A percentile compares a stretch with the other conserved stretches of the same genome.
Evolutionary conservation across 1,140 invertebrate species (phyloP).

Genomic region (Phthorimaea operculella): DNA sequence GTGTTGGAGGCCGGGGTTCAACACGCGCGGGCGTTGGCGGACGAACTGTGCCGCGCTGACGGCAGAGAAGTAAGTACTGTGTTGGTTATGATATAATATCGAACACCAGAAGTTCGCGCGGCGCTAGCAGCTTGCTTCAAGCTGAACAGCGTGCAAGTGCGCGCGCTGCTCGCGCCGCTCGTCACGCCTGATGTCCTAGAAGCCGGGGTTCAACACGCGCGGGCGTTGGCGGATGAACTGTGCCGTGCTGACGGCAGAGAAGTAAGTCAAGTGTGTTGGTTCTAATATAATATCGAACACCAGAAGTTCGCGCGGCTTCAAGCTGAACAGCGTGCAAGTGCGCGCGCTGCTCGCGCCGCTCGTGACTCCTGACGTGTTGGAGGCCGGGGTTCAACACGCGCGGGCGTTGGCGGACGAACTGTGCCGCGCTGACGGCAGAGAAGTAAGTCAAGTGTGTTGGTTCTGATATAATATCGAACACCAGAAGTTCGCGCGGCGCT

Average conservation of each 20-base stretch:
- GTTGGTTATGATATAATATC: no score
- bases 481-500: constrained; percentile 89
- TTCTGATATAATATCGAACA: no score
- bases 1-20: constrained; percentile 72
- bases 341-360: constrained; percentile 76
- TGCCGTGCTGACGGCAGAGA: constrained; percentile 90
- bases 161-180: constrained; percentile 76
- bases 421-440: no score
- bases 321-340: constrained; percentile 96
- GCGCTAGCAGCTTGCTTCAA: constrained; percentile 96
- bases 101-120: no score
- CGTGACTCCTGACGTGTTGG: constrained; percentile 68
- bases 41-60: no score
- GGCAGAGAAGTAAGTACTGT: no score
- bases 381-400: constrained; percentile 80
- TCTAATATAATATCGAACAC: no score
- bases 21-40: constrained; percentile 93
- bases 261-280: no score
- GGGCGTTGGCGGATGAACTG: constrained; percentile 93
- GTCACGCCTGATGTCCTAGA: constrained; percentile 70
- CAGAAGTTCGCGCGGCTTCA: constrained; percentile 92
- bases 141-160: constrained; percentile 95
- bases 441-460: no score
- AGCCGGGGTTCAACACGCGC: constrained; percentile 81
- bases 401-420: no score